These are phyloP conservation scores for Falco columbarius DNA, from an alignment of 2,797 vertebrate species.

Conservation along the genomic window DNA sequence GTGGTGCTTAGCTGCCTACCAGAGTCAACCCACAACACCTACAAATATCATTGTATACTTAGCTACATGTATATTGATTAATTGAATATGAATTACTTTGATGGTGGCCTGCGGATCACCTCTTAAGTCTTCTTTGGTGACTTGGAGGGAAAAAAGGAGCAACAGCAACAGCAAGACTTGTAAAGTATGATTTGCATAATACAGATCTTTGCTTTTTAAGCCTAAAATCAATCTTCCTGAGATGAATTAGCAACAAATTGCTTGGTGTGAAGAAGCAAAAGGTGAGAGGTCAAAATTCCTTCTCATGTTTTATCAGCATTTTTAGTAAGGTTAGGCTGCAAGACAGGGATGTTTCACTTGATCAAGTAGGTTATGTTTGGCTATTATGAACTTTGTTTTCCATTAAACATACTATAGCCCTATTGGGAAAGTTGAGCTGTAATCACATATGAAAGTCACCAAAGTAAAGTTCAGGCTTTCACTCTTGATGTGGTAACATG, in stretches of 20 bases:
- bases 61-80: neutral
- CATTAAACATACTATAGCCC: conserved; percentile 5
- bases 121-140: neutral
- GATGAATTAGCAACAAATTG: neutral
- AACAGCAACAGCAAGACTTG: neutral
- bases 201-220: neutral
- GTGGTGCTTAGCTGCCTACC: neutral
- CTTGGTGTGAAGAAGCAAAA: neutral
- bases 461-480: conserved; percentile 41
- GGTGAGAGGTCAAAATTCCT: neutral
- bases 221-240: neutral
- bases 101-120: neutral
- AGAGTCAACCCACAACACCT: neutral
- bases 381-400: conserved; percentile 35
- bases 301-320: neutral
- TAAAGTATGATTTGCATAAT: neutral
- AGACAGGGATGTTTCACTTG: neutral
- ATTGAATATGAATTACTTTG: neutral
- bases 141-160: neutral
- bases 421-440: conserved; percentile 3
- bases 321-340: neutral
- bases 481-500: neutral
- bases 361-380: neutral
- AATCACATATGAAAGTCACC: neutral
- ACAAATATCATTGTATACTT: neutral